phyloP scores from a whole-genome alignment of 2,888 invertebrate genomes.

The Gari tellinella region DNA sequence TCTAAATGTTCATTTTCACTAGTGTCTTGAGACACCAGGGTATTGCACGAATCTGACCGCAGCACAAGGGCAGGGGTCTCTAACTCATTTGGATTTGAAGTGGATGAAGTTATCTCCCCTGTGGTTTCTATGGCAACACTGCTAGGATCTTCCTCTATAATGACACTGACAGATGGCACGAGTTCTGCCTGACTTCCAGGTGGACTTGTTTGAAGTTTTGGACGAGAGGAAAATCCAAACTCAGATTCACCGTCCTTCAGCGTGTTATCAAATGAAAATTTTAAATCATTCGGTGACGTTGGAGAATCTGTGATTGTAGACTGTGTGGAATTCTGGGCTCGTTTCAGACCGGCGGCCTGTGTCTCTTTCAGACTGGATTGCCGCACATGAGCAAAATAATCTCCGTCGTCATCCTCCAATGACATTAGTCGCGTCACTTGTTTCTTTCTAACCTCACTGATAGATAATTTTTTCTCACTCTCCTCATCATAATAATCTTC shows the following conservation, averaged over 20 bases:
- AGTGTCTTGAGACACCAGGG: slow-evolving; percentile 53
- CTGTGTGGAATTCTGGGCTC: slow-evolving; percentile 48
- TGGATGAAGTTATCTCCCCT: neutral
- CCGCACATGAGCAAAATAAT: slow-evolving; percentile 56
- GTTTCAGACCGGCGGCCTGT: slow-evolving; percentile 2
- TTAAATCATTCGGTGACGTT: slow-evolving; percentile 36
- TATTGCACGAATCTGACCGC: slow-evolving; percentile 64
- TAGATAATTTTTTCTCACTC: slow-evolving; percentile 13
- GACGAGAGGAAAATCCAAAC: slow-evolving; percentile 34
- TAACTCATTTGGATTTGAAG: slow-evolving; percentile 31
- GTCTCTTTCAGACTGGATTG: slow-evolving; percentile 11
- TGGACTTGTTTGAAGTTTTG: neutral
- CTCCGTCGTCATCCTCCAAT: slow-evolving; percentile 62
- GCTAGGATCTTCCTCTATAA: slow-evolving; percentile 42
- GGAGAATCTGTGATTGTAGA: slow-evolving; percentile 52
- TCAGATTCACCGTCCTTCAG: slow-evolving; percentile 34
- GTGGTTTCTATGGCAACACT: neutral
- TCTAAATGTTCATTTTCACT: slow-evolving; percentile 30
- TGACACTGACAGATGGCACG: slow-evolving; percentile 37
- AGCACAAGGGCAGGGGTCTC: slow-evolving; percentile 15
- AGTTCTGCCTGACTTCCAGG: neutral
- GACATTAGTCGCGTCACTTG: slow-evolving; percentile 61
- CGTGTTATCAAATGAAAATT: slow-evolving; percentile 44
- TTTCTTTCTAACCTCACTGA: slow-evolving; percentile 58
- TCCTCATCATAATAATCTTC: neutral